Evolutionary conservation across 2,797 vertebrate genomes (phyloP).

Genomic region (Falco biarmicus): DNA sequence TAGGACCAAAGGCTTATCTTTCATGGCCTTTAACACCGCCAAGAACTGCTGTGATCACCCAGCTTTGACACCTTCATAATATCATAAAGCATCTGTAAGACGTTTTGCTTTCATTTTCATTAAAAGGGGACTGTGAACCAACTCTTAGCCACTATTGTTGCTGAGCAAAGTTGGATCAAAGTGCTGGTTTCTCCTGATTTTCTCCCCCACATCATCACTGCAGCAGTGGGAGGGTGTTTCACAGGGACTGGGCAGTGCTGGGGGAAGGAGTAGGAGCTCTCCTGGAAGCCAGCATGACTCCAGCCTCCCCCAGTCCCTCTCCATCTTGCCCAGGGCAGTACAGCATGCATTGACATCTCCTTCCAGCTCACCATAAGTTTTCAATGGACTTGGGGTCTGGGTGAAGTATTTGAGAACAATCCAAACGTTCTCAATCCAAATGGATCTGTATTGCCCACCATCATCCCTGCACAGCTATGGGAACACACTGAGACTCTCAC

Average conservation of each 20-base stretch:
- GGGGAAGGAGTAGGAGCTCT: not conserved
- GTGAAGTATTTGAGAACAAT: not conserved
- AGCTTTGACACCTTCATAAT: not conserved
- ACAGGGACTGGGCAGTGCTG: not conserved
- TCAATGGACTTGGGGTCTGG: fast-evolving
- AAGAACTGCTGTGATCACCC: not conserved
- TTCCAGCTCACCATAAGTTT: not conserved
- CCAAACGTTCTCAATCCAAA: fast-evolving
- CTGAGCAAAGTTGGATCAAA: no score
- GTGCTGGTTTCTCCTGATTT: not conserved
- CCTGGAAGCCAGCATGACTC: not conserved
- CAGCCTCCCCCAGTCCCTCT: not conserved
- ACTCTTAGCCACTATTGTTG: fast-evolving
- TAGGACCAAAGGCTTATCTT: not conserved
- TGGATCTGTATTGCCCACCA: not conserved
- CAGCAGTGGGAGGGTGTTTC: not conserved
- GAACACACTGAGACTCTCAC: fast-evolving
- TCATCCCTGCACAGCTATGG: not conserved
- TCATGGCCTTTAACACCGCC: not conserved
- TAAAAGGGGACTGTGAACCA: not conserved
- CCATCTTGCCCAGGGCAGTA: fast-evolving
- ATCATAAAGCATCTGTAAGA: fast-evolving
- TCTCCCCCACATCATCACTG: not conserved
- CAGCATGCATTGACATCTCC: not conserved
- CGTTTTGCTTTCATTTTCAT: fast-evolving